Percentiles rank a stretch among this genome's conserved stretches.
Conservation (phyloP, 2,113 vertebrate species). For the Morone saxatilis region DNA sequence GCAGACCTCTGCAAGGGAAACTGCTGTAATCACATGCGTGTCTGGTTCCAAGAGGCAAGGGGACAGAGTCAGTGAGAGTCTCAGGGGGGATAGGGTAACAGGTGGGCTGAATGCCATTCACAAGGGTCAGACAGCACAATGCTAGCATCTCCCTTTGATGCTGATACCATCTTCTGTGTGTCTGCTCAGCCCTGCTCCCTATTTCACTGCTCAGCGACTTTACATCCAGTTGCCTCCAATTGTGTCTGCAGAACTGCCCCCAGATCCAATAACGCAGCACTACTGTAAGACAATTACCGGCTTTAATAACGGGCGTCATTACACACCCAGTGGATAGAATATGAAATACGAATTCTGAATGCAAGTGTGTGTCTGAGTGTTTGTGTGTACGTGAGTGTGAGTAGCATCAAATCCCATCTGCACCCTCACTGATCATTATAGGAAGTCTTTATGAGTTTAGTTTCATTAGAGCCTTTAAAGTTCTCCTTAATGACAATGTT, state of each 20-base stretch:
- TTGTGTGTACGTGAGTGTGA: slow-evolving; percentile 35
- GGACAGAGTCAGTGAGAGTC: slow-evolving; percentile 64
- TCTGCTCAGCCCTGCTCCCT: slow-evolving; percentile 74
- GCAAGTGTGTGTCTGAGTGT: slow-evolving; percentile 21
- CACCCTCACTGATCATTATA: slow-evolving; percentile 62
- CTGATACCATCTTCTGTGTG: slow-evolving; percentile 80
- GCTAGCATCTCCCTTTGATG: slow-evolving; percentile 76
- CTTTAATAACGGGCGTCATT: slow-evolving; percentile 82
- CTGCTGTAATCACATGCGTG: slow-evolving; percentile 49
- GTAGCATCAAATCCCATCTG: slow-evolving; percentile 69
- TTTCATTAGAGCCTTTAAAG: slow-evolving; percentile 69
- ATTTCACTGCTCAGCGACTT: slow-evolving; percentile 84
- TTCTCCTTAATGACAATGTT: slow-evolving; percentile 62
- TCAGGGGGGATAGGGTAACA: slow-evolving; percentile 79
- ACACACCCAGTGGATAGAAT: slow-evolving; percentile 76
- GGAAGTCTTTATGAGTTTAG: slow-evolving; percentile 65
- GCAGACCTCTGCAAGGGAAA: slow-evolving; percentile 24
- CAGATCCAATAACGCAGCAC: slow-evolving; percentile 78
- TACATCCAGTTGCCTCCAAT: slow-evolving; percentile 78
- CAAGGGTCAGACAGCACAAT: slow-evolving; percentile 71
- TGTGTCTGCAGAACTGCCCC: slow-evolving; percentile 71
- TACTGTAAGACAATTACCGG: slow-evolving; percentile 80
- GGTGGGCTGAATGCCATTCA: slow-evolving; percentile 75
- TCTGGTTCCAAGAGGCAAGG: slow-evolving; percentile 68
- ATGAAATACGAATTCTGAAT: slow-evolving; percentile 75